These are phyloP conservation scores for Apodemus sylvaticus DNA, from an alignment of 2,113 vertebrate species.

Conservation along the genomic window DNA sequence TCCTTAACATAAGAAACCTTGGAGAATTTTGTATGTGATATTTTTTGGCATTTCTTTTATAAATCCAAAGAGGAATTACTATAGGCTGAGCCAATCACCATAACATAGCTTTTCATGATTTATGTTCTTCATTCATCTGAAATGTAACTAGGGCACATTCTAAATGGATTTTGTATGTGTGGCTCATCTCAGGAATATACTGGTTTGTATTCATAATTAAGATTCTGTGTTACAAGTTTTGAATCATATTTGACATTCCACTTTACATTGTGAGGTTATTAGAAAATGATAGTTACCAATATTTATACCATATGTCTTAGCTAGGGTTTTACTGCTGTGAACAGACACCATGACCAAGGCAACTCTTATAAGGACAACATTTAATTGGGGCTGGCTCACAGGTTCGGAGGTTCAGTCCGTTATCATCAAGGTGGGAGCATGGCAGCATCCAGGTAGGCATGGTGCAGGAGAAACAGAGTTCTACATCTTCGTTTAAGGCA, in stretches of 20 bases:
- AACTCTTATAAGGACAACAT: too few relatives aligned
- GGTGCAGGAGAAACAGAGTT: too few relatives aligned
- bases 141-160: not conserved
- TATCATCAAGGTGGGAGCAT: too few relatives aligned
- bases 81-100: not conserved
- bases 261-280: not conserved
- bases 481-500: too few relatives aligned
- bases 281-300: constrained; percentile 5
- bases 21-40: not conserved
- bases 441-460: too few relatives aligned
- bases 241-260: constrained; percentile 1
- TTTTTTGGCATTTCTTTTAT: not conserved
- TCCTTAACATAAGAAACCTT: not conserved
- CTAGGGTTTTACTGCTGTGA: too few relatives aligned
- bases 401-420: too few relatives aligned
- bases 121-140: not conserved
- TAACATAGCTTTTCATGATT: constrained; percentile 18
- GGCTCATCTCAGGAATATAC: not conserved
- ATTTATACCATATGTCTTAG: not conserved
- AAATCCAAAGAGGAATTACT: not conserved
- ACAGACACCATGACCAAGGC: too few relatives aligned
- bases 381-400: too few relatives aligned
- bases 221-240: not conserved
- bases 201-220: not conserved
- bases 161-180: not conserved